phyloP scores from a whole-genome alignment of 2,797 vertebrate species.

The Fundulus diaphanus region DNA sequence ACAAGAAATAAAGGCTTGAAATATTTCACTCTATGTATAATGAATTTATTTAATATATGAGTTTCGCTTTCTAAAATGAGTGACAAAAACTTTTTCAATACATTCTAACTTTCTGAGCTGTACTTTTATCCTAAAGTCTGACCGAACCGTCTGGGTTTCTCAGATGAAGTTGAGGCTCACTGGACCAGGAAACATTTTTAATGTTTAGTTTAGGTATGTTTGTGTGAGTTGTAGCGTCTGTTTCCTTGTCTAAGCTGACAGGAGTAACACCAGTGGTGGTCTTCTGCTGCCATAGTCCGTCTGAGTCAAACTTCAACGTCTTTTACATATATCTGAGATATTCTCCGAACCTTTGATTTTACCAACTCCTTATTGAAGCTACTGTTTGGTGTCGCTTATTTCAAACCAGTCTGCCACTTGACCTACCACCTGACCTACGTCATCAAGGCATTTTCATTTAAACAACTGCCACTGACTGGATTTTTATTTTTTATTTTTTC shows the following conservation, averaged over 20 bases:
- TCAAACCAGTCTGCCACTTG: too few species aligned
- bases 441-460: neutral
- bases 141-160: neutral
- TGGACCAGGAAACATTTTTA: neutral
- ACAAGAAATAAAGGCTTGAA: too few species aligned
- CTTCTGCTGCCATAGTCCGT: too few species aligned
- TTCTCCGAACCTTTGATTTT: too few species aligned
- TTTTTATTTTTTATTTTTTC: neutral
- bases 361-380: too few species aligned
- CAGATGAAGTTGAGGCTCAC: neutral
- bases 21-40: neutral
- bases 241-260: too few species aligned
- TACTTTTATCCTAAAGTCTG: neutral
- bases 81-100: neutral
- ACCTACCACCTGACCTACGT: too few species aligned
- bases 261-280: too few species aligned
- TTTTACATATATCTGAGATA: too few species aligned
- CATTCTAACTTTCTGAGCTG: neutral
- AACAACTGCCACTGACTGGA: neutral
- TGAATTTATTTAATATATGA: neutral
- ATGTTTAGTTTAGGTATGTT: neutral
- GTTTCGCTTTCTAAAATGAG: neutral
- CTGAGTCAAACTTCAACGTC: too few species aligned
- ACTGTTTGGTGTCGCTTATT: too few species aligned
- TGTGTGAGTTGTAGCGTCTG: too few species aligned